Conservation (phyloP, 1,140 invertebrate species). For the Nylanderia fulva region DNA sequence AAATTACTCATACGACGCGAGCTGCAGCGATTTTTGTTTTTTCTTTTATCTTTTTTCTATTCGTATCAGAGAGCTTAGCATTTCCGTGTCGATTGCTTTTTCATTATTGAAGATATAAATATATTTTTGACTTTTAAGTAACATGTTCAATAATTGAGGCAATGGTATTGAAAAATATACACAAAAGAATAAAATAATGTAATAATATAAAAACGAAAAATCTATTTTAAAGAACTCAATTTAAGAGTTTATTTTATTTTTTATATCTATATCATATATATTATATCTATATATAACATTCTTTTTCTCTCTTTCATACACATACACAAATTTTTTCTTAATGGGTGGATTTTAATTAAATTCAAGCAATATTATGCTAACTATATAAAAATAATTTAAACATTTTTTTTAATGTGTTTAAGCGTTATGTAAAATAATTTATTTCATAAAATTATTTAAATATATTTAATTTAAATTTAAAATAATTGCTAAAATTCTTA, state of each 20-base stretch:
- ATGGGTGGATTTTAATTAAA: no score
- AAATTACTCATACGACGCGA: constrained; percentile 46
- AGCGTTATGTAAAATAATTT: no score
- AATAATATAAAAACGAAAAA: neutral
- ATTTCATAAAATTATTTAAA: no score
- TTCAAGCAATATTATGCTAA: no score
- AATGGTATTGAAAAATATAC: neutral
- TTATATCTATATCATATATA: neutral
- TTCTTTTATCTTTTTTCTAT: neutral
- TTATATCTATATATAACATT: neutral
- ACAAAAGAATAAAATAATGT: no score
- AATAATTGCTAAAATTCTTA: no score
- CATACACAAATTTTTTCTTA: no score
- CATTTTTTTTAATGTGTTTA: no score
- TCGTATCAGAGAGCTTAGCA: neutral
- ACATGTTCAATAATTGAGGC: neutral
- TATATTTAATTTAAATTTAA: no score
- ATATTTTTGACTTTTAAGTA: neutral
- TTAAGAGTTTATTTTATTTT: neutral
- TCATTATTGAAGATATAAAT: neutral
- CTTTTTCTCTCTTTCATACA: no score
- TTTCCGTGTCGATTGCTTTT: constrained; percentile 25
- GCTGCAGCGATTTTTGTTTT: constrained; percentile 21
- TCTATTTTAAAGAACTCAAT: neutral
- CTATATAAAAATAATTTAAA: no score